Conservation (phyloP, 2,797 vertebrate genomes). For the Cyprinodon diabolis region DNA sequence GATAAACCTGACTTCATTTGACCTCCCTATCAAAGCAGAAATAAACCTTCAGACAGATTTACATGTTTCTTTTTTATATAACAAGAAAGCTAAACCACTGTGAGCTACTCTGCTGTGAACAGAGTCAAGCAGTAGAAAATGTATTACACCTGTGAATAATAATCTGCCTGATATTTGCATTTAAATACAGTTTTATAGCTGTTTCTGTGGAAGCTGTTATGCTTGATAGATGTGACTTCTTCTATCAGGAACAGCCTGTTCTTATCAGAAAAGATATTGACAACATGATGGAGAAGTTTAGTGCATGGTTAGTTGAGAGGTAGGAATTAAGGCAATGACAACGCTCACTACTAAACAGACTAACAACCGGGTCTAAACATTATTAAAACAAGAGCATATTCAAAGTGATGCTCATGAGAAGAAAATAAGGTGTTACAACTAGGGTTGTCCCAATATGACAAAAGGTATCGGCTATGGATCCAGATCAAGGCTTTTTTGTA, state of each 20-base stretch:
- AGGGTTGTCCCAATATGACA: no score
- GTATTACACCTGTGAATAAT: constrained; percentile 41
- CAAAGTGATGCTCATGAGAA: no score
- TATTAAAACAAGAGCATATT: no score
- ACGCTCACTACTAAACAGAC: no score
- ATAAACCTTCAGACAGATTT: constrained; percentile 13
- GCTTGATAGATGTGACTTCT: constrained; percentile 56
- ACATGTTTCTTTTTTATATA: constrained; percentile 17
- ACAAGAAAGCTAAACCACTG: constrained; percentile 11
- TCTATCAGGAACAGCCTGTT: constrained; percentile 46
- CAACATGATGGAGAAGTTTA: constrained; percentile 22
- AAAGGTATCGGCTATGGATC: no score
- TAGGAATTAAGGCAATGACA: background rate
- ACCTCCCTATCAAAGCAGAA: constrained; percentile 10
- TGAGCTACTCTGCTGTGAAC: constrained; percentile 38
- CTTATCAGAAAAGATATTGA: constrained; percentile 34
- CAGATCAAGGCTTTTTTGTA: no score
- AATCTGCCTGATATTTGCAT: constrained; percentile 69
- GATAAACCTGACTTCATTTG: constrained; percentile 10
- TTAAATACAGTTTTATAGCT: constrained; percentile 65
- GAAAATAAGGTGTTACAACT: no score
- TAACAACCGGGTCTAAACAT: no score
- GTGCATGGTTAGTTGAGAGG: background rate
- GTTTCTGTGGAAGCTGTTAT: constrained; percentile 40
- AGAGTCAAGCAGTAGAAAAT: constrained; percentile 40